Evolutionary conservation across 2,797 vertebrate genomes (phyloP).

Genomic region (Mormyrus hasselquistii): DNA sequence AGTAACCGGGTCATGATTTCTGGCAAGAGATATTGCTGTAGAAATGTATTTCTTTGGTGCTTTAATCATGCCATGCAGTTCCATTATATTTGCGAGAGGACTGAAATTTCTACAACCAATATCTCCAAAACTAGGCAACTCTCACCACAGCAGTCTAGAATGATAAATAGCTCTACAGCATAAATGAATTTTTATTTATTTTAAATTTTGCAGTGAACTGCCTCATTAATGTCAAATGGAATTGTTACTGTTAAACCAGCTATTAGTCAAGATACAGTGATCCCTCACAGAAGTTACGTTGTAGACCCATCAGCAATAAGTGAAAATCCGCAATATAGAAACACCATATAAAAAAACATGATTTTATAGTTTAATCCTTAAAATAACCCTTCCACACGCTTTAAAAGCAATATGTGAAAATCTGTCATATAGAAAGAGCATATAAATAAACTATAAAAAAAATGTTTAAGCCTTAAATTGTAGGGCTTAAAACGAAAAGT

Average conservation of each 20-base stretch:
- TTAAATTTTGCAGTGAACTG: not conserved
- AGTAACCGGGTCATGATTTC: not conserved
- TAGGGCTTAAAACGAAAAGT: not conserved
- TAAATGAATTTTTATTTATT: not conserved
- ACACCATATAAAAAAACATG: not conserved
- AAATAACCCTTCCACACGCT: too few species aligned
- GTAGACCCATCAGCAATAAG: not conserved
- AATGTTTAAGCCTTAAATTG: too few species aligned
- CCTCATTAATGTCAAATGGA: not conserved
- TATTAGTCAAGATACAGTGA: not conserved
- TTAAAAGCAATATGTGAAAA: too few species aligned
- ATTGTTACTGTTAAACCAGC: not conserved
- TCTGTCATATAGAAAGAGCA: too few species aligned
- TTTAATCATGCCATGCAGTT: not conserved
- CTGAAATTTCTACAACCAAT: not conserved
- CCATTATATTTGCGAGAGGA: not conserved
- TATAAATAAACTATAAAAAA: too few species aligned
- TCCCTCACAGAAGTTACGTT: not conserved
- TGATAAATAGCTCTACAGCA: not conserved
- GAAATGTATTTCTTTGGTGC: not conserved
- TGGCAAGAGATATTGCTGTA: not conserved
- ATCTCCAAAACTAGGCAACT: not conserved
- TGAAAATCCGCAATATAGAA: not conserved
- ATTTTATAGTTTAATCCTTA: too few species aligned
- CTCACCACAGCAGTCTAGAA: not conserved